These are phyloP conservation scores for Heliocidaris tuberculata DNA, from an alignment of 35 echinoderm and acorn worm genomes.

Conservation along the genomic window DNA sequence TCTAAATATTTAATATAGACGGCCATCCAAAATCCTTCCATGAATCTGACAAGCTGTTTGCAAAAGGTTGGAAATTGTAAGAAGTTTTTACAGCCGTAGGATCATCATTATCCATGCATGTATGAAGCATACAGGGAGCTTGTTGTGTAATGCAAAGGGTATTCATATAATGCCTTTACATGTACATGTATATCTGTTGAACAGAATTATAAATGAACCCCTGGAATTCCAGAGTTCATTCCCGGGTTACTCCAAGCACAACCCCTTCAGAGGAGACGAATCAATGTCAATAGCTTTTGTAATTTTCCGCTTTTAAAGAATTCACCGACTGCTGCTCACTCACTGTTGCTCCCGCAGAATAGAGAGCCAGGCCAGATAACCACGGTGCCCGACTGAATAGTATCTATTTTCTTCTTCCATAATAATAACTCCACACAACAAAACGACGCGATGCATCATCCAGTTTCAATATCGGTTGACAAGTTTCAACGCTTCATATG, in stretches of 20 bases:
- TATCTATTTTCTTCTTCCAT: neutral
- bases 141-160: neutral
- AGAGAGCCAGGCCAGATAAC: neutral
- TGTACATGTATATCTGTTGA: neutral
- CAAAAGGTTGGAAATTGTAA: neutral
- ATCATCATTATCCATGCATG: neutral
- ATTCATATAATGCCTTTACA: neutral
- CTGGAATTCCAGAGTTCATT: conserved; percentile 8
- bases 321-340: neutral
- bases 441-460: neutral
- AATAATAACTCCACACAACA: neutral
- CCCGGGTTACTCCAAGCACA: neutral
- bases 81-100: neutral
- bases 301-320: neutral
- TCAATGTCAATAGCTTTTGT: conserved; percentile 11
- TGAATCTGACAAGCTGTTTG: neutral
- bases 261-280: neutral
- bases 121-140: neutral
- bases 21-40: neutral
- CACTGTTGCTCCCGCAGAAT: neutral
- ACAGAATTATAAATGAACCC: neutral
- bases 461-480: conserved; percentile 2
- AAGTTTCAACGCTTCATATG: neutral
- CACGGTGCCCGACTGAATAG: neutral
- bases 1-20: no score